Evolutionary conservation across 2,888 invertebrate genomes (phyloP).

Genomic region (Chirona hameri): DNA sequence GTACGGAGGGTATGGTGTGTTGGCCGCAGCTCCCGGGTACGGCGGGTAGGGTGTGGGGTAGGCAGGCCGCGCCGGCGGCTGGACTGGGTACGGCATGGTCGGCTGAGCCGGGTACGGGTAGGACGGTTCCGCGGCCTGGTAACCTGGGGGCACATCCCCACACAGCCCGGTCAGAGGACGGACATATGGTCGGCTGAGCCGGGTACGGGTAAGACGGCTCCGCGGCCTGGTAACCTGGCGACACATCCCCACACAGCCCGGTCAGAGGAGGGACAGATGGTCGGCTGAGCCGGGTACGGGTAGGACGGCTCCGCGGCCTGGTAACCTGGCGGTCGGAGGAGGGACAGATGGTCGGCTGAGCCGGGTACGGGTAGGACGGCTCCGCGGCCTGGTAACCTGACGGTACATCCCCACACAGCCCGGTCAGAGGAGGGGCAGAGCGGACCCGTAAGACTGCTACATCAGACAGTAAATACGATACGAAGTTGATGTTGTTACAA

Average conservation of each 20-base stretch:
- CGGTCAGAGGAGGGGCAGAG: not conserved
- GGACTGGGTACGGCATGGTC: constrained; percentile 42
- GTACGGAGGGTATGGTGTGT: constrained; percentile 54
- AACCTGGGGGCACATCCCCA: not conserved
- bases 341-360: constrained; percentile 38
- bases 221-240: too few relatives aligned
- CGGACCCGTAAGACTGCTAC: not conserved
- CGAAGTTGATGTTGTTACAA: not conserved
- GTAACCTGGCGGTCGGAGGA: not conserved
- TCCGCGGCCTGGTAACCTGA: not conserved
- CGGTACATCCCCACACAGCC: not conserved
- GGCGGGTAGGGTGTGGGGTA: constrained; percentile 38
- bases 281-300: constrained; percentile 41
- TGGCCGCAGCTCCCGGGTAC: constrained; percentile 41
- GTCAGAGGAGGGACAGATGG: constrained; percentile 23
- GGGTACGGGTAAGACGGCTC: constrained; percentile 40
- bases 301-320: not conserved
- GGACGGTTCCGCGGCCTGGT: not conserved
- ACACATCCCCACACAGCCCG: not conserved
- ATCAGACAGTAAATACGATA: too few relatives aligned
- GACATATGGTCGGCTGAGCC: constrained; percentile 29
- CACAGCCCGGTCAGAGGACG: too few relatives aligned
- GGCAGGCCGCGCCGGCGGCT: constrained; percentile 31
- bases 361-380: constrained; percentile 33
- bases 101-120: constrained; percentile 36